Base-by-base conservation (phyloP, 2,797 vertebrate genomes). In the Rallus crepitans region DNA sequence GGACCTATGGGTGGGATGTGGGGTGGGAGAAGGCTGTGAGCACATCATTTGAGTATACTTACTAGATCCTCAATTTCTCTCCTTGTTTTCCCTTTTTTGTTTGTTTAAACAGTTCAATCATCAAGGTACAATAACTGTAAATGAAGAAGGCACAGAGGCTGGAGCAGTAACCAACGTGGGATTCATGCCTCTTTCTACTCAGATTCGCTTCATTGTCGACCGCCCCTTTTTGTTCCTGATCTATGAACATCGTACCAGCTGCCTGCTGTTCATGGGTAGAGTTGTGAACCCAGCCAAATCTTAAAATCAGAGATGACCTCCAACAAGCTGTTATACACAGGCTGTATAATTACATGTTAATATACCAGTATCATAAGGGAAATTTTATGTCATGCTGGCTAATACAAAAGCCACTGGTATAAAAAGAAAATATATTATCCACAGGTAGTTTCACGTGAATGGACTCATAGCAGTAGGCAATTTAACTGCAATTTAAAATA, bases 101-200 rank as follows among this genome's bases (percentile, higher is more conserved):
- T 85, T 86, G 33, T 52, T 59, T 71, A 37, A 79, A 87, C 98
- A 99, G 99, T 98, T 99, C 93, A 99, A 99, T 47, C 99, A 99
- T 94, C 99, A 99, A 97, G 98, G 99, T 82, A 99, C 98, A 37
- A 99, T 99, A 97, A 99, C 98, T 3, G 99, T 99, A 97, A 99
- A 99, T 0, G 99, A 99, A 94, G 99, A 99, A 92, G 99, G 99
- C 39, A 99, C 99, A 0, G 98, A 99, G 89, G 99, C 99, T 4
- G 99, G 98, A 3, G 97, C 99, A 4, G 96, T 99, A 82, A 99
- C 99, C 87, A 98, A 98, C 0, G 98, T 99, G 27, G 99, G 99
- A 55, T 99, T 99, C 97, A 99, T 99, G 99, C 99, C 99, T 1
- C 98, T 99, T 69, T 99, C 99, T 27, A 98, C 99, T 53, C 99